phyloP scores from a whole-genome alignment of 1,140 invertebrate genomes.

The Ips nitidus region DNA sequence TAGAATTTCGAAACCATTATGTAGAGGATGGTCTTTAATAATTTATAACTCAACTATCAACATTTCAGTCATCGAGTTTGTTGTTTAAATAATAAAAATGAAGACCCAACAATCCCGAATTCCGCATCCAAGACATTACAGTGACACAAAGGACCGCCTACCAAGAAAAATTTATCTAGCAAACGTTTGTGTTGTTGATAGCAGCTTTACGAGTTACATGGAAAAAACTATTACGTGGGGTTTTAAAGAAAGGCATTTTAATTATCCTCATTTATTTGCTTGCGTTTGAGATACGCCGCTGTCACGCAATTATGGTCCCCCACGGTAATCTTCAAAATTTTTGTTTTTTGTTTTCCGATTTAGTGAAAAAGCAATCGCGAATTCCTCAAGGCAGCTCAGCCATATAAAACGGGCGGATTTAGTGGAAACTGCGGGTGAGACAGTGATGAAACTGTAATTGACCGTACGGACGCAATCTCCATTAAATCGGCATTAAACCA shows the following conservation, averaged over 20 bases:
- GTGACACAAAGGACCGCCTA: constrained; percentile 22
- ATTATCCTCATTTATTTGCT: constrained; percentile 17
- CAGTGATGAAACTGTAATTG: neutral
- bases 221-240: constrained; percentile 20
- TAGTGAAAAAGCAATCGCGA: too few relatives aligned
- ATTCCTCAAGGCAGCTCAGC: too few relatives aligned
- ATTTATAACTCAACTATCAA: too few relatives aligned
- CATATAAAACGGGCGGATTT: neutral
- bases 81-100: constrained; percentile 4
- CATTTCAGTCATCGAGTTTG: neutral
- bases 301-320: constrained; percentile 10
- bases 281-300: constrained; percentile 9
- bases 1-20: too few relatives aligned
- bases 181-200: constrained; percentile 23
- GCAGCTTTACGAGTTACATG: constrained; percentile 22
- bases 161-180: constrained; percentile 24
- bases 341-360: too few relatives aligned
- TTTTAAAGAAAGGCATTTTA: constrained; percentile 23
- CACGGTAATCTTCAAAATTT: neutral
- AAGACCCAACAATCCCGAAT: constrained; percentile 1
- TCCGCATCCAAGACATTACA: neutral
- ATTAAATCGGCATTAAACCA: constrained; percentile 1
- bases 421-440: neutral
- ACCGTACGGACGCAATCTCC: neutral
- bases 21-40: too few relatives aligned